Evolutionary conservation across 2,113 vertebrate species (phyloP), one percentile per base, ranked within the genome.

Genomic region (Ivindomyrus marchei): DNA sequence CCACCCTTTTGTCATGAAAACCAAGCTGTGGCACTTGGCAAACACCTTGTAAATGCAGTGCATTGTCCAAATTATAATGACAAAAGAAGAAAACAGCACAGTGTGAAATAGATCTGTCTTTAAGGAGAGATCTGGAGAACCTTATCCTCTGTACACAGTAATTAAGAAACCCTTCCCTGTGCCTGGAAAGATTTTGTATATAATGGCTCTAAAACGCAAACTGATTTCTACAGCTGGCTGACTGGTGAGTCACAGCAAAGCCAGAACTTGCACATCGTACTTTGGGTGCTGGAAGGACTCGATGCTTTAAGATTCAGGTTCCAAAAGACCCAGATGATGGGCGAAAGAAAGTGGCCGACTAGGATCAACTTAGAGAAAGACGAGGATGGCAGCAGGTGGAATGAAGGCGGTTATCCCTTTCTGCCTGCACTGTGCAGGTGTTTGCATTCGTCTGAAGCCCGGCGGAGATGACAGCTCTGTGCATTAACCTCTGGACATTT

Each of bases 231-330:
- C 42, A 31, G 89, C 17, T 4, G 80, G 7, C 13, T 24, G 77
- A n/a, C 19, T 77, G 80, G 52, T 31, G n/a, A 39, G 17, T 88
- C 62, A 80, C 85, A 56, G 31, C 89, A 56, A 56, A 90, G 27
- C 27, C 85, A 50, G n/a, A 88, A 50, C 39, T 89, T 50, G 42
- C 62, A 47, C 62, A 80, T 50, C 24, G 21, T 36, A 46, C 77
- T 62, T 8, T 10, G 0, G 52, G 77, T 8, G 50, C 80, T 46
- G 8, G 31, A 27, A 9, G 3, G 50, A 11, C 42, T 19, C 50
- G 10, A 19, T 45, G 88, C n/a, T 49, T 87, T 15, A 87, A 42
- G 50, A 50, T 19, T 56, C 85, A 6, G 1, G 31, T 53, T 53
- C 49, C 17, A 31, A 21, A 53, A 15, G 3, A 53, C 36, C 17